These are phyloP conservation scores for Syngnathus scovelli DNA, from an alignment of 2,113 vertebrate species.

Conservation along the genomic window DNA sequence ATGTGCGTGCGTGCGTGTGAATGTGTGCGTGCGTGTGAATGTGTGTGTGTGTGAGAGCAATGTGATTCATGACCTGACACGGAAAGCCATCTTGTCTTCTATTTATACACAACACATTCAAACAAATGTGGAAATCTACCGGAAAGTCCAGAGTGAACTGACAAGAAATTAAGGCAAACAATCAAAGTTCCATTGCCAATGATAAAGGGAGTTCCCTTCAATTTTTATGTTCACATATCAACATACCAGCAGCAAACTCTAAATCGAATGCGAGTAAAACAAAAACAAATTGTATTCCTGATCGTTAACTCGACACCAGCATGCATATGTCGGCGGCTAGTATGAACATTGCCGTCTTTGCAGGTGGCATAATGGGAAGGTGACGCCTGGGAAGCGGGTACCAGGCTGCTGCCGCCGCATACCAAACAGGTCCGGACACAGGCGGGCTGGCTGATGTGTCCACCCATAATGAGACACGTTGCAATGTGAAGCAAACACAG, in stretches of 20 bases:
- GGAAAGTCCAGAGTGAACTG: background rate
- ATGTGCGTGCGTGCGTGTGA: conserved; percentile 7
- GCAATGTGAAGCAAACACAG: conserved; percentile 27
- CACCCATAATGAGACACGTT: conserved; percentile 54
- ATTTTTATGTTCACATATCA: conserved; percentile 5
- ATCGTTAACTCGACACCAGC: conserved; percentile 10
- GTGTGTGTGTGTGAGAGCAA: conserved; percentile 25
- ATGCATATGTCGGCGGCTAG: conserved; percentile 10
- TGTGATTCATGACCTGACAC: conserved; percentile 54
- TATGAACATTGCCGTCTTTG: background rate
- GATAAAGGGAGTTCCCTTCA: background rate
- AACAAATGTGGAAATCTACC: background rate
- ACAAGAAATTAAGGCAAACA: background rate
- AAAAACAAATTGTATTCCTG: conserved; percentile 20
- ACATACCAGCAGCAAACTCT: conserved; percentile 35
- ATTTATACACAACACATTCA: conserved; percentile 17
- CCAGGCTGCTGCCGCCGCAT: conserved; percentile 55
- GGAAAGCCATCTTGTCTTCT: conserved; percentile 26
- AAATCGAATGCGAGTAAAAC: background rate
- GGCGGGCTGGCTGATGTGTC: conserved; percentile 49
- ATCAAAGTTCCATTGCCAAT: too few species aligned
- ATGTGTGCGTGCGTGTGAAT: conserved; percentile 9
- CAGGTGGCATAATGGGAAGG: conserved; percentile 29
- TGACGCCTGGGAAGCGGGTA: conserved; percentile 29
- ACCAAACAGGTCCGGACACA: conserved; percentile 75